Evolutionary conservation across 2,113 vertebrate species (phyloP).

Genomic region (Cinclus cinclus): DNA sequence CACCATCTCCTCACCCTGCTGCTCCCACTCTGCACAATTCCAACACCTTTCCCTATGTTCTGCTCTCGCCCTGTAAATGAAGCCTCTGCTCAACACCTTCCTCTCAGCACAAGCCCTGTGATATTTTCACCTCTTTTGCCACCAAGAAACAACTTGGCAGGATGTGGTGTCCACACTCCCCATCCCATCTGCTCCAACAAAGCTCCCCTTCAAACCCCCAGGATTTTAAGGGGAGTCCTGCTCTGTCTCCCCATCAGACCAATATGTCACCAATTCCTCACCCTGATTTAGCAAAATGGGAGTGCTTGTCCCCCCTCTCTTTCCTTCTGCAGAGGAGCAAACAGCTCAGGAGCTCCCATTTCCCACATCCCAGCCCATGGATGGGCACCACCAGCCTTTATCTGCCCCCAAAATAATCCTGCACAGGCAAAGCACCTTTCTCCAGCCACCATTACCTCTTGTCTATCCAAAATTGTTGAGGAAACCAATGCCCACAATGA

Average conservation of each 20-base stretch:
- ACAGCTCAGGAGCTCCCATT: neutral
- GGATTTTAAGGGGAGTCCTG: neutral
- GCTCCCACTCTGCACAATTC: fast-evolving
- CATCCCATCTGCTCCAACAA: neutral
- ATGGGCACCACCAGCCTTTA: neutral
- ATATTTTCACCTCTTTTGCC: neutral
- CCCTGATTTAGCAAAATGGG: neutral
- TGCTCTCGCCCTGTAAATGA: neutral
- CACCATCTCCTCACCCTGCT: neutral
- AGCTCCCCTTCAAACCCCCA: neutral
- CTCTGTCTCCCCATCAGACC: neutral
- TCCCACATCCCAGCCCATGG: neutral
- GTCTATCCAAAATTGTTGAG: neutral
- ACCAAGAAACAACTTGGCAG: neutral
- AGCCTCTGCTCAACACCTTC: neutral
- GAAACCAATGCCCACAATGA: fast-evolving
- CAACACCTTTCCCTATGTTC: fast-evolving
- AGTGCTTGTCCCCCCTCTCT: neutral
- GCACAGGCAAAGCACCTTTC: neutral
- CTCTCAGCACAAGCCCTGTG: neutral
- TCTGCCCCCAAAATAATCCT: fast-evolving
- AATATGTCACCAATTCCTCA: neutral
- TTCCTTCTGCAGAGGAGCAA: neutral
- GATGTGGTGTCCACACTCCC: neutral
- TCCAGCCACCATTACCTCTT: neutral